Conservation (phyloP, 2,113 vertebrate genomes). For the Entomyzon cyanotis region DNA sequence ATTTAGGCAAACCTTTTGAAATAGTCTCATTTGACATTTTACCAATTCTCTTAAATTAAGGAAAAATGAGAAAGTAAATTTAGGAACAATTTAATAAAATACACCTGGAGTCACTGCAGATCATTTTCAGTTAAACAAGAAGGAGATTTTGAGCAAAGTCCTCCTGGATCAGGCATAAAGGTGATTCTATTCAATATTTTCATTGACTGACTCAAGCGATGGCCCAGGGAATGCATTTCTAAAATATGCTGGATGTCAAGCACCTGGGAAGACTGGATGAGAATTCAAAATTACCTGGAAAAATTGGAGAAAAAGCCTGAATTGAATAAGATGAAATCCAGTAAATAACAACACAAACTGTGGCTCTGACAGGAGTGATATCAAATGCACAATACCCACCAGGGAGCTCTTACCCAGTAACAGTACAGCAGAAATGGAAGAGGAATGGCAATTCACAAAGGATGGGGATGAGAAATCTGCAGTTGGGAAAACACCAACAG, state of each 20-base stretch:
- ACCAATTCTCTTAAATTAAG: neutral
- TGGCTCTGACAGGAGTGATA: neutral
- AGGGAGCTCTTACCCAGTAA: neutral
- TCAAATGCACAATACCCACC: rapidly evolving
- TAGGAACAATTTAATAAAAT: neutral
- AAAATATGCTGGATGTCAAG: neutral
- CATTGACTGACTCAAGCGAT: neutral
- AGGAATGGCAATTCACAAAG: neutral
- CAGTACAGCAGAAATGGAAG: neutral
- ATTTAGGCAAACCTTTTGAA: neutral
- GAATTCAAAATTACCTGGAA: neutral
- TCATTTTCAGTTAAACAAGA: neutral
- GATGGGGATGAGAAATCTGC: neutral
- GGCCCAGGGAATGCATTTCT: neutral
- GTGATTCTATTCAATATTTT: neutral
- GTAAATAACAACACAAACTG: neutral
- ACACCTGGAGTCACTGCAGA: neutral
- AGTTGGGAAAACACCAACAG: neutral
- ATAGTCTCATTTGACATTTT: neutral
- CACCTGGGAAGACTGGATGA: neutral
- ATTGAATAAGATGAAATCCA: neutral
- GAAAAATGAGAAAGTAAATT: neutral
- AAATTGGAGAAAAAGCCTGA: neutral
- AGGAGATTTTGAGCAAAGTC: neutral
- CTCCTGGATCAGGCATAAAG: neutral